A percentile compares a stretch with the other conserved stretches of the same genome.
These are phyloP conservation scores for Hippopotamus amphibius DNA, from an alignment of 2,113 vertebrate species.

Conservation along the genomic window DNA sequence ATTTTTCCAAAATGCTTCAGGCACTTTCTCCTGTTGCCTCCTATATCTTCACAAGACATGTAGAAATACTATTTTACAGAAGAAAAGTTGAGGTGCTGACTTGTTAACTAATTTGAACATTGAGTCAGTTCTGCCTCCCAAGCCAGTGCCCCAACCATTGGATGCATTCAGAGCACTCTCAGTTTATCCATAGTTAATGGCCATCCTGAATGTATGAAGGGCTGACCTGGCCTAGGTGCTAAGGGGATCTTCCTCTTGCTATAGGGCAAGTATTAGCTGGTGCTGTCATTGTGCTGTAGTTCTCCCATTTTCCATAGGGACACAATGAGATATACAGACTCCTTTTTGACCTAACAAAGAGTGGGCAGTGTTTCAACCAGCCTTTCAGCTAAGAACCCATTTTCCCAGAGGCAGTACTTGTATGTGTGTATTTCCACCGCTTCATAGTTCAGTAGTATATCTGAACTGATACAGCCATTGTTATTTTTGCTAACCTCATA, in stretches of 20 bases:
- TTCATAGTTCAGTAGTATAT: background rate
- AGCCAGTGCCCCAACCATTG: background rate
- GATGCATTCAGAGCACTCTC: background rate
- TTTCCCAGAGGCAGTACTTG: background rate
- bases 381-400: background rate
- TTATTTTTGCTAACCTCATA: conserved; percentile 25
- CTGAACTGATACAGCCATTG: background rate
- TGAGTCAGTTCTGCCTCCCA: background rate
- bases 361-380: background rate
- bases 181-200: background rate
- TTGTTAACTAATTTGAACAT: background rate
- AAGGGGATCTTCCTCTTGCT: background rate
- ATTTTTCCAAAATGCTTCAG: background rate
- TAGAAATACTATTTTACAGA: conserved; percentile 16
- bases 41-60: background rate
- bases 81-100: background rate
- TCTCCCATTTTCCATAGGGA: background rate
- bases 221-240: background rate
- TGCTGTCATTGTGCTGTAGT: background rate
- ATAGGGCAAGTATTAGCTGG: background rate
- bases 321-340: background rate
- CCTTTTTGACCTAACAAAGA: background rate
- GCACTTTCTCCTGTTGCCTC: background rate
- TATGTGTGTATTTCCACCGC: background rate
- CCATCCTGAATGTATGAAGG: background rate